Evolutionary conservation across 2,888 invertebrate species (phyloP).

Genomic region (Hirudinaria manillensis): DNA sequence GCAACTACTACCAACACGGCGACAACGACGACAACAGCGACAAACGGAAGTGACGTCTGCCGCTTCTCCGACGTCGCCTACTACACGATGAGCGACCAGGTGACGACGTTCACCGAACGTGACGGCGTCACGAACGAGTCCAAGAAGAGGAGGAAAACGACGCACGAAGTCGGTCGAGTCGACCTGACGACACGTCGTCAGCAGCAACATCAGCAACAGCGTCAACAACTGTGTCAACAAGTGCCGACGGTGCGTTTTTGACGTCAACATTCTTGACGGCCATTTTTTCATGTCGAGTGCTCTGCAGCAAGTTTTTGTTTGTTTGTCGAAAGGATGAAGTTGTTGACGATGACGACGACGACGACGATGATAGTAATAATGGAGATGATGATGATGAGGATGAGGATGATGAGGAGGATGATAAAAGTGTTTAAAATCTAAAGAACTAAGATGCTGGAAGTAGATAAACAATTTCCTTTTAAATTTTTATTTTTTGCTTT

Average conservation of each 20-base stretch:
- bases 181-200: no score
- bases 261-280: not conserved
- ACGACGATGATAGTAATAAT: slow-evolving; percentile 28
- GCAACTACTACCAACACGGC: not conserved
- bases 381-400: slow-evolving; percentile 31
- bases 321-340: not conserved
- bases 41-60: no score
- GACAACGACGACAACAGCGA: not conserved
- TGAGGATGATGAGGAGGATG: slow-evolving; percentile 28
- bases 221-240: not conserved
- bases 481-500: no score
- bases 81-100: no score
- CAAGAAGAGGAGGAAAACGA: no score
- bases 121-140: no score
- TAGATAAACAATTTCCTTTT: no score
- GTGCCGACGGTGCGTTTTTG: not conserved
- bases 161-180: no score
- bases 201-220: not conserved
- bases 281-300: not conserved
- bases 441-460: no score
- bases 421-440: not conserved
- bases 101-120: no score
- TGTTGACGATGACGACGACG: slow-evolving; percentile 13
- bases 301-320: not conserved
- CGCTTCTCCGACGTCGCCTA: no score